Base-by-base conservation (phyloP, 2,797 vertebrate species). In the Urophycis tenuis region DNA sequence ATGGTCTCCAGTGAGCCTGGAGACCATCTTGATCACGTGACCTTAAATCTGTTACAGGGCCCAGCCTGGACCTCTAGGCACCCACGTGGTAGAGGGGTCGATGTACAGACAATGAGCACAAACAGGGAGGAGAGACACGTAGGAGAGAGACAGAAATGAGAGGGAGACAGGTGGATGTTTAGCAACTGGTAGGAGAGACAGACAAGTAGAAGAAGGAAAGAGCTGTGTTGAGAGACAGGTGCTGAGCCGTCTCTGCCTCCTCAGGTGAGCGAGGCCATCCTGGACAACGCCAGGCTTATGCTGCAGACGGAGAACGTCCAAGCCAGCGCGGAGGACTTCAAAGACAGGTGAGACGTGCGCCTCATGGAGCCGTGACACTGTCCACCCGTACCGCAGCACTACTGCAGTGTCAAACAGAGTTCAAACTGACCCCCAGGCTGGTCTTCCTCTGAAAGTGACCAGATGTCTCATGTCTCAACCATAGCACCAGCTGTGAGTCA, bases 251-350 rank as follows among this genome's bases (percentile, higher is more conserved):
- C 32, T 72, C 22, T 34, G 33, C 14, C 32, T 73, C 33, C 35
- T 39, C 34, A 98, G 96, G 95, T 98, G 78, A 95, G 95, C 0
- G 95, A 98, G 85, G 93, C 94, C 1, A 95, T 96, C 84, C 86
- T 98, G 85, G 93, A 95, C 84, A 98, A 98, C 1, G 96, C 97
- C 75, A 92, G 91, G 12, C 94, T 98, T 71, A 94, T 96, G 93
- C 93, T 99, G 78, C 95, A 96, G 91, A 96, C 93, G 0, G 97
- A 99, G 85, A 97, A 95, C 29, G 86, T 95, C 75, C 97, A 98
- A 89, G 96, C 95, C 32, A 95, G 91, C 2, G 95, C 94, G 0
- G 95, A 97, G 79, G 95, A 98, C 87, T 95, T 97, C 80, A 98
- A 96, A 86, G 94, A 97, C 78, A 96, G 96, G 96, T 98, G 90